These are phyloP conservation scores for Drosophila pseudotakahashii DNA, from an alignment of 2,888 invertebrate genomes.

Conservation along the genomic window DNA sequence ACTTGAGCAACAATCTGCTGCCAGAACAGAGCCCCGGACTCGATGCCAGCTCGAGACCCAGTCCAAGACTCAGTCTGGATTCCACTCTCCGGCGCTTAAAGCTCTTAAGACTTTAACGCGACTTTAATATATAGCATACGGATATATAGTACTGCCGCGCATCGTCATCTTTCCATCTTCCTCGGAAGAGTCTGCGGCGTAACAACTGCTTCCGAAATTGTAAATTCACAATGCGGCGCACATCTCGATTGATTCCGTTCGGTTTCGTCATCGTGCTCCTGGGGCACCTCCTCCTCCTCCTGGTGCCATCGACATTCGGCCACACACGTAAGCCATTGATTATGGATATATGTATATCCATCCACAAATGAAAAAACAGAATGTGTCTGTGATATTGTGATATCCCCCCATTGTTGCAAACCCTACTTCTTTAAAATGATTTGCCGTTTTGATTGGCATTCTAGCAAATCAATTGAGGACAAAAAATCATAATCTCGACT, in stretches of 20 bases:
- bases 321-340: conserved; percentile 68
- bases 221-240: conserved; percentile 68
- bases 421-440: not conserved
- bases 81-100: conserved; percentile 45
- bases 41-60: conserved; percentile 29
- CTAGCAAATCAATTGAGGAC: not conserved
- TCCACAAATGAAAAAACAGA: conserved; percentile 14
- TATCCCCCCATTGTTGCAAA: not conserved
- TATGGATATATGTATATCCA: conserved; percentile 38
- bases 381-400: conserved; percentile 3
- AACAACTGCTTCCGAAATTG: conserved; percentile 51
- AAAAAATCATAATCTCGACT: not conserved
- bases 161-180: conserved; percentile 14
- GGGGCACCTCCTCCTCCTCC: conserved; percentile 2
- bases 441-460: not conserved
- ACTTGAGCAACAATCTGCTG: conserved; percentile 76
- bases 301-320: conserved; percentile 55
- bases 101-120: conserved; percentile 71
- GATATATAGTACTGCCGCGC: conserved; percentile 16
- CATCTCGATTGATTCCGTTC: conserved; percentile 71
- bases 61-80: conserved; percentile 31
- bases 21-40: conserved; percentile 30
- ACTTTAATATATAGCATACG: conserved; percentile 63
- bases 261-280: conserved; percentile 56
- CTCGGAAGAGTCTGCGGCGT: conserved; percentile 20